Base-by-base conservation (phyloP, 2,888 invertebrate species). In the Ptycholaimellus sp. region DNA sequence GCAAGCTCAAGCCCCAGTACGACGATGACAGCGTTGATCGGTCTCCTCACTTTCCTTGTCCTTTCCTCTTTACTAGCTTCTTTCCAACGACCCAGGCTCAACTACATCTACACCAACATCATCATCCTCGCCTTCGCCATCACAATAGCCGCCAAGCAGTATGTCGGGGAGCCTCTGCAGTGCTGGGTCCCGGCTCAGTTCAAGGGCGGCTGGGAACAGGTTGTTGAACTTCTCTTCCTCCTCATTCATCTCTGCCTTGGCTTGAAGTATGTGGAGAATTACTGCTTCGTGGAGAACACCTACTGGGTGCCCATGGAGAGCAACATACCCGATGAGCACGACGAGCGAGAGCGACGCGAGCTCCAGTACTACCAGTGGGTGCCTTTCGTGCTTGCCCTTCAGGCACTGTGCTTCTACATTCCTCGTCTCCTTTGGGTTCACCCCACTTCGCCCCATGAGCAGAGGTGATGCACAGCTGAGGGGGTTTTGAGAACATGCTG, bases 91-190 rank as follows among this genome's bases (percentile, higher is more conserved):
- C n/a, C n/a, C n/a, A n/a, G n/a, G n/a, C n/a, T 61, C 35, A 62
- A 61, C 49, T 57, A 62, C 37, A 56, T 59, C 41, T 58, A 57
- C 49, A 62, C 62, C 16, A 55, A 59, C 30, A 49, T 59, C 29
- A 50, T 63, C 40, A 46, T 64, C 35, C 49, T 62, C 22, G 53
- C 57, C 33, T 54, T 62, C 36, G 58, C 61, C 2, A 42, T 60
- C 31, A 57, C 59, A 16, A 54, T 63, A 30, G 60, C 60, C 39
- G 57, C 59, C 19, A 59, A 62, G 44, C 62, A 63, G 50, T 64
- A 62, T 45, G 59, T 61, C 13, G 63, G 63, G n/a, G 62, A 63
- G 41, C 62, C 62, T 3, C 58, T 62, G 29, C 61, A 63, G 43
- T 63, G 63, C 46, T 63, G 52, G 52, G 42, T 46, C 1, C 50